Evolutionary conservation across 1,140 invertebrate species (phyloP).

Genomic region (Leptinotarsa defecta): DNA sequence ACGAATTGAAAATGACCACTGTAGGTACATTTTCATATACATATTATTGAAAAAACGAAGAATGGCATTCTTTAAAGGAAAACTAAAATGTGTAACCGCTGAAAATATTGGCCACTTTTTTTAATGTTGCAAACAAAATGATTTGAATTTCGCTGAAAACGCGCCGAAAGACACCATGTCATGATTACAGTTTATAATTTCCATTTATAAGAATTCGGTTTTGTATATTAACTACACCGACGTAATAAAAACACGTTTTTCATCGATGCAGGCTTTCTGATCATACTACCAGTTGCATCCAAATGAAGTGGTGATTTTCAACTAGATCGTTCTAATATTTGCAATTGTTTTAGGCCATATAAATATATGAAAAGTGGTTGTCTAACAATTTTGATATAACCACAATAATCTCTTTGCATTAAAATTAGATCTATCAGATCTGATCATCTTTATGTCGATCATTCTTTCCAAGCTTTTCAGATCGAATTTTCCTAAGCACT

Average conservation of each 20-base stretch:
- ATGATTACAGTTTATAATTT: background rate
- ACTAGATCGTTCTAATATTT: background rate
- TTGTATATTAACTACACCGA: background rate
- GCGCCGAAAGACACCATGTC: background rate
- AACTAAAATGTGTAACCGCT: background rate
- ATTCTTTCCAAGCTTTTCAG: no score
- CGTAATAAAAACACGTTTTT: background rate
- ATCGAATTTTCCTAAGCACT: no score
- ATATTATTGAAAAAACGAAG: slow-evolving; percentile 14
- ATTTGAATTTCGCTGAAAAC: background rate
- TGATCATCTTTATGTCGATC: no score
- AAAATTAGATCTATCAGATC: no score
- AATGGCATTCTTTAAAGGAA: background rate
- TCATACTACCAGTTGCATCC: background rate
- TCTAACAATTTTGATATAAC: no score
- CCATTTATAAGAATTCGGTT: background rate
- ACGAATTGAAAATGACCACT: slow-evolving; percentile 6
- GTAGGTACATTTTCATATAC: slow-evolving; percentile 15
- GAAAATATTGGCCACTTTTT: background rate
- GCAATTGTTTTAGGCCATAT: background rate
- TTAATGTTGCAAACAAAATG: background rate
- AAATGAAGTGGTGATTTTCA: background rate
- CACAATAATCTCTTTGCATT: no score
- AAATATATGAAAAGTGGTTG: background rate
- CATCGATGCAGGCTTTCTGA: no score